Evolutionary conservation across 2,797 vertebrate species (phyloP).

Genomic region (Coregonus sp.): DNA sequence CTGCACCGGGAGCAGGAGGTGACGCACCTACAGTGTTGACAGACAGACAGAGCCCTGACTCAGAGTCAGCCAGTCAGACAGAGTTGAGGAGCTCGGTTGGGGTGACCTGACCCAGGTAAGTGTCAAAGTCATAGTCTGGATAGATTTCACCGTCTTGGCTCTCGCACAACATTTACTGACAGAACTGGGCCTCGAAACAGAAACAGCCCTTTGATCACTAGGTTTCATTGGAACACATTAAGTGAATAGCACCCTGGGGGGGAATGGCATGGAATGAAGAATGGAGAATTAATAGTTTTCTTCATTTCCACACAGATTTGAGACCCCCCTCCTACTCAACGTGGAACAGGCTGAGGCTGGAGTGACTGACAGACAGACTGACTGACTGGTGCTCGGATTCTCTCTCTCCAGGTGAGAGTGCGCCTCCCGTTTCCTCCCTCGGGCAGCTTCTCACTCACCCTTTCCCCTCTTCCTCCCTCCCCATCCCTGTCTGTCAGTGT

Average conservation of each 20-base stretch:
- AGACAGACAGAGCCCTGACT: not conserved
- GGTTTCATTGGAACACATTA: constrained; percentile 21
- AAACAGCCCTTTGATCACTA: constrained; percentile 22
- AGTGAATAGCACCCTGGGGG: constrained; percentile 17
- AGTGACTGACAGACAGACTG: constrained; percentile 22
- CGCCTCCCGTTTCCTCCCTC: not conserved
- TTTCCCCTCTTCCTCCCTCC: not conserved
- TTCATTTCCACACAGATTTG: not conserved
- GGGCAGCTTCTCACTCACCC: not conserved
- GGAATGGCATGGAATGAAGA: too few relatives aligned
- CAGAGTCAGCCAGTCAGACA: not conserved
- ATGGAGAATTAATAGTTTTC: not conserved
- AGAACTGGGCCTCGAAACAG: constrained; percentile 6
- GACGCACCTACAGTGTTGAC: not conserved
- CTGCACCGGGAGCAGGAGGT: not conserved
- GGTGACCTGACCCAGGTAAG: not conserved
- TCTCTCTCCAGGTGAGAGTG: constrained; percentile 4
- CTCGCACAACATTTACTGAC: not conserved
- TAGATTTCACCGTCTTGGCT: constrained; percentile 21
- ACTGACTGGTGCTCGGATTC: not conserved
- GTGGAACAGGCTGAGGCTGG: not conserved
- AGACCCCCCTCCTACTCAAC: not conserved
- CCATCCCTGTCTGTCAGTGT: not conserved
- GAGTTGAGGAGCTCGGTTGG: not conserved
- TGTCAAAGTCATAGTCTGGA: not conserved